Evolutionary conservation across 2,888 invertebrate species (phyloP), one percentile per base, ranked within the genome.

Genomic region (Meteorus colon): DNA sequence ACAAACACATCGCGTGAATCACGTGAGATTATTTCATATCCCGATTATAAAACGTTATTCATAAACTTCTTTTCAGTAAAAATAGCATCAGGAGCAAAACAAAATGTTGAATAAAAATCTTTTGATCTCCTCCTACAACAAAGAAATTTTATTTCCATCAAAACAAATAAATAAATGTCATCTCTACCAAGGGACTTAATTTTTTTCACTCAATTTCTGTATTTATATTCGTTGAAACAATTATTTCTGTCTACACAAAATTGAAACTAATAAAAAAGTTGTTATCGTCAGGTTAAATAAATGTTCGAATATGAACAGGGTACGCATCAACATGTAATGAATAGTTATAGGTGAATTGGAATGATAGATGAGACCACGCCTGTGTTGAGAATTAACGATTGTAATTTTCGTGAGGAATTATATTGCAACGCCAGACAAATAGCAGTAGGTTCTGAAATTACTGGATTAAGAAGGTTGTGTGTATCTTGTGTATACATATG

Each of bases 21-120:
- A 74, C 74, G 74, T 62, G 74, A 74, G 68, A 74, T 74, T 62
- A 68, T 41, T 41, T 68, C 45, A 5, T 19, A 55, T 62, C 1
- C 27, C 45, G 68, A 74, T 74, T 45, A 31, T 60, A 60, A 29
- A 19, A 48, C 66, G 45, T 74, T 55, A 68, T 67, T 74, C 55
- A 66, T 73, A 19, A 73, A 55, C 24, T 62, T 48, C 2, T 8
- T 10, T 37, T 6, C 41, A 37, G 14, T 59, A 34, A 66, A 66
- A 27, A 73, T 6, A 37, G 19, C 59, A 65, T 41, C 34, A 45
- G 8, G 31, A 51, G 24, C 14, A 66, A 14, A 66, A 41, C 45
- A 41, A 19, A 66, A 34, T 8, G 8, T 12, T 41, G 24, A 10
- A 55, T 48, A n/a, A 48, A 48, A 41, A 12, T 24, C 34, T 8